Evolutionary conservation across 2,113 vertebrate species (phyloP).

Genomic region (Nyctereutes procyonoides): DNA sequence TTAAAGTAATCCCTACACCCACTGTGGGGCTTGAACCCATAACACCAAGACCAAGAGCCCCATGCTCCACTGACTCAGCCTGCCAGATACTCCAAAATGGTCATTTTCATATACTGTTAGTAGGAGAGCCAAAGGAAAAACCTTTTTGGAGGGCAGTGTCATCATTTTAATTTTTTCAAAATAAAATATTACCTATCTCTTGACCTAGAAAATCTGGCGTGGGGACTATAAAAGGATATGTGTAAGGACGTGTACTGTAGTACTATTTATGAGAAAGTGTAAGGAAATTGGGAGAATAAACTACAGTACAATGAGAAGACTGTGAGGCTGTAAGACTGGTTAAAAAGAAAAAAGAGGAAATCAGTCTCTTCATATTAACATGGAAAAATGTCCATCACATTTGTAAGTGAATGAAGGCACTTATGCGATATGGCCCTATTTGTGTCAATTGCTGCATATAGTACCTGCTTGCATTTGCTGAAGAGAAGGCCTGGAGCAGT

Average conservation of each 20-base stretch:
- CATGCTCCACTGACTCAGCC: background rate
- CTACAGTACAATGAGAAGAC: background rate
- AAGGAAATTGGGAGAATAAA: background rate
- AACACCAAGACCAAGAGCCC: background rate
- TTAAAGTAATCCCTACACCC: background rate
- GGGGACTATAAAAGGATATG: background rate
- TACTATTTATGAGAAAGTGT: background rate
- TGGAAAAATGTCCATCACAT: background rate
- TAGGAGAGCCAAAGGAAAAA: background rate
- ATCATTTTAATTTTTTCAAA: constrained; percentile 26
- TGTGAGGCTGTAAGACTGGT: background rate
- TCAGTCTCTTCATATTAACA: background rate
- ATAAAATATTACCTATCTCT: constrained; percentile 18
- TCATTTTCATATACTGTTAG: background rate
- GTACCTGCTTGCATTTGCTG: background rate
- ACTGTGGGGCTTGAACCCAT: background rate
- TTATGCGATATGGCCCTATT: background rate
- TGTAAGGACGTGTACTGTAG: background rate
- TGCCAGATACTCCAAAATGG: background rate
- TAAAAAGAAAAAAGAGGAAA: background rate
- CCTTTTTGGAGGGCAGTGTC: background rate
- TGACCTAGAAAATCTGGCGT: constrained; percentile 35
- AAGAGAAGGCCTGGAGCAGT: background rate
- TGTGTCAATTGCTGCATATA: background rate
- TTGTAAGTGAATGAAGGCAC: background rate